Conservation (phyloP, 2,113 vertebrate species). For the Cebus imitator region DNA sequence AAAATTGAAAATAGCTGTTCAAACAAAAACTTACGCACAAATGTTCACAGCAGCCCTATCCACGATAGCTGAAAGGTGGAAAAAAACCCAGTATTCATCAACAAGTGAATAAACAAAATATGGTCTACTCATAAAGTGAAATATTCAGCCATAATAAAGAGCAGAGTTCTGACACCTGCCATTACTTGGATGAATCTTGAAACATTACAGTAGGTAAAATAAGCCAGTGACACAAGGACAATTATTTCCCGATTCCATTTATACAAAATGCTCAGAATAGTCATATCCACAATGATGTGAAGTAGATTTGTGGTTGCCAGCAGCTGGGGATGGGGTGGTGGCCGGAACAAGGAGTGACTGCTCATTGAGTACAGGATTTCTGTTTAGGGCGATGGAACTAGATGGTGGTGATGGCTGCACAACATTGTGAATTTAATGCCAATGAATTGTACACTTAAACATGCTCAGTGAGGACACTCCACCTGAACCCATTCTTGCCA, state of each 20-base stretch:
- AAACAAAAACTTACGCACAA: rapidly evolving
- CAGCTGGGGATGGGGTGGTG: not conserved
- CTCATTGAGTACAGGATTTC: not conserved
- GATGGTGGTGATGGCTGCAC: not conserved
- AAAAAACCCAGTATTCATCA: not conserved
- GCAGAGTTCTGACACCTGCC: not conserved
- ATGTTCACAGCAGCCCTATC: not conserved
- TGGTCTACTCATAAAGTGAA: rapidly evolving
- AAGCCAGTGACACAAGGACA: not conserved
- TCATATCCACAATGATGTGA: not conserved
- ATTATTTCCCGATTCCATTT: not conserved
- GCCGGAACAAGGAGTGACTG: too few relatives aligned
- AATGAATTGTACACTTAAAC: not conserved
- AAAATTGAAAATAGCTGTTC: not conserved
- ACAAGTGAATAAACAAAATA: too few relatives aligned
- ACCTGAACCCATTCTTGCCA: not conserved
- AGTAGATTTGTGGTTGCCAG: not conserved
- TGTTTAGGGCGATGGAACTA: not conserved
- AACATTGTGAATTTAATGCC: not conserved
- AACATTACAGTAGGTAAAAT: not conserved
- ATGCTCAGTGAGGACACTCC: not conserved
- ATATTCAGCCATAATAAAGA: not conserved
- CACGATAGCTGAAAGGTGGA: not conserved
- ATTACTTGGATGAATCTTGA: not conserved
- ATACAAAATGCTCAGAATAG: not conserved